phyloP scores from a whole-genome alignment of 2,888 invertebrate genomes.

The Ferrisia virgata region DNA sequence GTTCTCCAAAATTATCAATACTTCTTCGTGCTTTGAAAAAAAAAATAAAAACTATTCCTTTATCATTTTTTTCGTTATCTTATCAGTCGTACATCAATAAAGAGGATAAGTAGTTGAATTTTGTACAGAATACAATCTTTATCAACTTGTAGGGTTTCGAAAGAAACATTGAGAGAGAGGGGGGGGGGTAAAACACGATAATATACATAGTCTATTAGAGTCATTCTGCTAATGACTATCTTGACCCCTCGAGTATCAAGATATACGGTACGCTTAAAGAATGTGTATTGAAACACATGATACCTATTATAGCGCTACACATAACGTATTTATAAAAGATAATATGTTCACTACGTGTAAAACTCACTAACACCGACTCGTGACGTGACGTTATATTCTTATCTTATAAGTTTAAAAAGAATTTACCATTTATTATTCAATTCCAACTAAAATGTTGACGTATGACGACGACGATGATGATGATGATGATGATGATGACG shows the following conservation, averaged over 20 bases:
- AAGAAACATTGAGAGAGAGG: not conserved
- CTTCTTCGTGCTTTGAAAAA: too few relatives aligned
- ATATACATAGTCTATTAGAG: not conserved
- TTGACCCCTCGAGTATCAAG: not conserved
- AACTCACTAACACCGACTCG: too few relatives aligned
- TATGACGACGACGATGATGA: too few relatives aligned
- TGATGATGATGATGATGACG: too few relatives aligned
- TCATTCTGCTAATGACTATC: not conserved
- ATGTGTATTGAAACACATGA: too few relatives aligned
- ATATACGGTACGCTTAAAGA: too few relatives aligned
- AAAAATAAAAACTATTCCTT: not conserved
- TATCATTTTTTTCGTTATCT: not conserved
- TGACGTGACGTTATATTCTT: too few relatives aligned
- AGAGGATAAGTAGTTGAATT: not conserved
- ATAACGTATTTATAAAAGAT: too few relatives aligned
- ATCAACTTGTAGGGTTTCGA: not conserved
- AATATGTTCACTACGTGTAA: too few relatives aligned
- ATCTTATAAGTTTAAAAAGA: too few relatives aligned
- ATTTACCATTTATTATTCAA: too few relatives aligned
- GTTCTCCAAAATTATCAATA: not conserved
- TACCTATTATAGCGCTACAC: too few relatives aligned
- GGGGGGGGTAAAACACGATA: not conserved
- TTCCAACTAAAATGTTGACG: not conserved
- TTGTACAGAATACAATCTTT: not conserved
- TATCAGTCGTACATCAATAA: not conserved